Conservation (phyloP, 2,113 vertebrate genomes). For the Cryptoleucopteryx plumbea region DNA sequence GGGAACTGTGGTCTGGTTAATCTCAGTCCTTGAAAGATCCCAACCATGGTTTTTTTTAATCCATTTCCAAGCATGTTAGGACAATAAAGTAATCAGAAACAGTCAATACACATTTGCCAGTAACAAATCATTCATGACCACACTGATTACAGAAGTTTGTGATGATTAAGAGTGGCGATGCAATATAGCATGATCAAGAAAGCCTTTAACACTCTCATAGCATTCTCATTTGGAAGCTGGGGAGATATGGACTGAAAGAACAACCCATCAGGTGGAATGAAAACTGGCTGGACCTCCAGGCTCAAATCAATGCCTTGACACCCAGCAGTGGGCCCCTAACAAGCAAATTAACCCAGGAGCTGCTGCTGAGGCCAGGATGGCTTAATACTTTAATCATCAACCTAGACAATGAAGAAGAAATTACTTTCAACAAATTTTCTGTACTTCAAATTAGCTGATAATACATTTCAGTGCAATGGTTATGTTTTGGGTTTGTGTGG, state of each 20-base stretch:
- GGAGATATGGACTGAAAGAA: not conserved
- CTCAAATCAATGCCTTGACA: not conserved
- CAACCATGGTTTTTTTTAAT: not conserved
- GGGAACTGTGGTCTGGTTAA: not conserved
- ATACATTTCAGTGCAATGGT: not conserved
- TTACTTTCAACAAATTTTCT: not conserved
- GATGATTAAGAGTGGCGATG: not conserved
- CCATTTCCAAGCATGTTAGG: not conserved
- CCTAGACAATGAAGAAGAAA: not conserved
- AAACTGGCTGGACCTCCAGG: not conserved
- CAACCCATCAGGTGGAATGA: accelerated
- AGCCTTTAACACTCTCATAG: not conserved
- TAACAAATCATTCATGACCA: not conserved
- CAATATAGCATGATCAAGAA: not conserved
- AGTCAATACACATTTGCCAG: not conserved
- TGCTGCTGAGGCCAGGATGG: not conserved
- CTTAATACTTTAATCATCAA: not conserved
- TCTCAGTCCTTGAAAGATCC: not conserved
- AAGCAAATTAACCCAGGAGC: not conserved
- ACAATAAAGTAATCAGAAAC: not conserved
- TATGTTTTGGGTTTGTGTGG: too few relatives aligned
- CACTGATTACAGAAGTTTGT: not conserved
- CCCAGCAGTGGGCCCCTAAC: accelerated
- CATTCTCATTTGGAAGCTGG: not conserved
- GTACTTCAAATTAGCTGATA: not conserved